These are phyloP conservation scores for Lepas anatifera DNA, from an alignment of 2,888 invertebrate species.

Conservation along the genomic window DNA sequence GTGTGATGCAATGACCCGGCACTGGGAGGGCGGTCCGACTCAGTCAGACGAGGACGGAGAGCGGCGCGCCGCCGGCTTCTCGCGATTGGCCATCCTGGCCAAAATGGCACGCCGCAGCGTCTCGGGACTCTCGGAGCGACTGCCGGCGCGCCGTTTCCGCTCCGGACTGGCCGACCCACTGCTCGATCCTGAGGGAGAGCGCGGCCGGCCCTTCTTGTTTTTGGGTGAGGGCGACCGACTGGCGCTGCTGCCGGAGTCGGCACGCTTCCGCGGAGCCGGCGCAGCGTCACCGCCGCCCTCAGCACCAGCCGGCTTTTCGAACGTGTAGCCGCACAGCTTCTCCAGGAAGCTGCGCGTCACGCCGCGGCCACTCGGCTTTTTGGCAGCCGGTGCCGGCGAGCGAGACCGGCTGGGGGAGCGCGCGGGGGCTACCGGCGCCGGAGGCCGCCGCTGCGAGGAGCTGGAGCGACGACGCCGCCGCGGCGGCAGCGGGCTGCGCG, in stretches of 20 bases:
- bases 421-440: background rate
- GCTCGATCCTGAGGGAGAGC: background rate
- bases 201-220: background rate
- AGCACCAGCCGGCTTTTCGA: background rate
- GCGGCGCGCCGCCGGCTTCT: background rate
- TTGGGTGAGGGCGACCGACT: background rate
- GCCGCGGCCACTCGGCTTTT: background rate
- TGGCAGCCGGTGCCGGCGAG: background rate
- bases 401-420: background rate
- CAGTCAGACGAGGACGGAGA: constrained; percentile 1
- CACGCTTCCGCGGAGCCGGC: background rate
- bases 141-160: background rate
- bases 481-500: constrained; percentile 5
- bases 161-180: background rate
- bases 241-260: background rate
- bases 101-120: constrained; percentile 4
- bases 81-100: background rate
- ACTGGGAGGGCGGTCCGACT: too few relatives aligned
- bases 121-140: constrained; percentile 13
- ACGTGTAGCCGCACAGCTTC: constrained; percentile 1
- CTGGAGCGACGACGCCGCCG: background rate
- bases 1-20: too few relatives aligned
- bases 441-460: background rate
- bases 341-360: background rate
- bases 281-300: background rate